Evolutionary conservation across 2,797 vertebrate genomes (phyloP).

Genomic region (Cryptoprocta ferox): DNA sequence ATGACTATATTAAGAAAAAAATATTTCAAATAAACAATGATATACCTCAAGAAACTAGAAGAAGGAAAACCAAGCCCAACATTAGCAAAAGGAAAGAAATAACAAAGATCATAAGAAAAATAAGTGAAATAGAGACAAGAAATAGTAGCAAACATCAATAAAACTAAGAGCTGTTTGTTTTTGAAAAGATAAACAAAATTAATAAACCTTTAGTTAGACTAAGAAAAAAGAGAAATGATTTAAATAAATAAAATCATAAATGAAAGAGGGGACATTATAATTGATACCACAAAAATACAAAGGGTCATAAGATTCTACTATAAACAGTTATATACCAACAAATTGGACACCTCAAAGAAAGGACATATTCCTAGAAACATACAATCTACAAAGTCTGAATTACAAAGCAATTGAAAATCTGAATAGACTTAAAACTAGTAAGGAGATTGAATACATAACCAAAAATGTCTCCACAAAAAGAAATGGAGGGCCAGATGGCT

Average conservation of each 20-base stretch:
- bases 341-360: background rate
- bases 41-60: background rate
- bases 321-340: background rate
- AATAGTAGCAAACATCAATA: background rate
- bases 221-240: background rate
- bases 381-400: background rate
- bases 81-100: background rate
- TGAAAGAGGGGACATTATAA: background rate
- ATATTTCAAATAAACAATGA: background rate
- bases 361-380: background rate
- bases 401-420: background rate
- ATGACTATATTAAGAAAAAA: background rate
- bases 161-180: background rate
- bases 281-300: background rate
- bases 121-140: background rate
- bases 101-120: background rate
- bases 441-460: background rate
- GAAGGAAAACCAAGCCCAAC: background rate
- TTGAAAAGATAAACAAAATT: background rate
- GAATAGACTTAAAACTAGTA: background rate
- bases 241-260: background rate
- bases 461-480: background rate
- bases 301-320: background rate
- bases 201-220: background rate
- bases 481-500: background rate